A percentile compares a stretch with the other conserved stretches of the same genome.
These are phyloP conservation scores for Diabrotica virgifera DNA, from an alignment of 1,140 invertebrate genomes.

Conservation along the genomic window DNA sequence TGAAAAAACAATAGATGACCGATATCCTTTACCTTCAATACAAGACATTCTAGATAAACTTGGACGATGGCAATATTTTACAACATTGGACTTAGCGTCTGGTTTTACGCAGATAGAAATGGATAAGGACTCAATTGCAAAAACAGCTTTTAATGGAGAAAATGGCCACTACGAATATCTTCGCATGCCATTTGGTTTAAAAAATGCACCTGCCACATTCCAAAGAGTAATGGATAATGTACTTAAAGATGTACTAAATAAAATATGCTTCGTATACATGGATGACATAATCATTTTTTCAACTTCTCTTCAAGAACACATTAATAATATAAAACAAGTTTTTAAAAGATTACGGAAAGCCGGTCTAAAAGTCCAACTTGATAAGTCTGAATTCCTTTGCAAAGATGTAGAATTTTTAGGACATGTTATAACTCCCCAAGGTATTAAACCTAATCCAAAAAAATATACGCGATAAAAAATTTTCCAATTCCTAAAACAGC, in stretches of 20 bases:
- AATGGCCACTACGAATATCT: conserved; percentile 42
- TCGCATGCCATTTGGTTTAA: conserved; percentile 4
- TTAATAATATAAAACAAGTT: too few species aligned
- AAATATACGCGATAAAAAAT: conserved; percentile 27
- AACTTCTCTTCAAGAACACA: conserved; percentile 9
- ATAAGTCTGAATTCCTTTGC: neutral
- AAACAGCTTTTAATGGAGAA: conserved; percentile 48
- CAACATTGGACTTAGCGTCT: conserved; percentile 47
- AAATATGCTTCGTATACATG: conserved; percentile 39
- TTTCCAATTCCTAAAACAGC: conserved; percentile 29
- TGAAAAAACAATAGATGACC: conserved; percentile 27
- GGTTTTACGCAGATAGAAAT: conserved; percentile 50
- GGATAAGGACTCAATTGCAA: conserved; percentile 39
- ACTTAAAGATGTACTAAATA: conserved; percentile 18
- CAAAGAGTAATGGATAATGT: conserved; percentile 15
- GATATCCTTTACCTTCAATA: conserved; percentile 44
- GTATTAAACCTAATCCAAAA: conserved; percentile 28
- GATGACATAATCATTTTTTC: conserved; percentile 41
- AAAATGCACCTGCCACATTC: conserved; percentile 2
- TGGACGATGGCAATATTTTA: conserved; percentile 47
- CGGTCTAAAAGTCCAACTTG: neutral
- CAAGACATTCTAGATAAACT: conserved; percentile 49
- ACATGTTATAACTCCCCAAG: conserved; percentile 30
- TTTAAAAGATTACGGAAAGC: conserved; percentile 1
- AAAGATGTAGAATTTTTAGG: conserved; percentile 31